Evolutionary conservation across 2,113 vertebrate genomes (phyloP), one percentile per base, ranked within the genome.

Genomic region (Tachuris rubrigastra): DNA sequence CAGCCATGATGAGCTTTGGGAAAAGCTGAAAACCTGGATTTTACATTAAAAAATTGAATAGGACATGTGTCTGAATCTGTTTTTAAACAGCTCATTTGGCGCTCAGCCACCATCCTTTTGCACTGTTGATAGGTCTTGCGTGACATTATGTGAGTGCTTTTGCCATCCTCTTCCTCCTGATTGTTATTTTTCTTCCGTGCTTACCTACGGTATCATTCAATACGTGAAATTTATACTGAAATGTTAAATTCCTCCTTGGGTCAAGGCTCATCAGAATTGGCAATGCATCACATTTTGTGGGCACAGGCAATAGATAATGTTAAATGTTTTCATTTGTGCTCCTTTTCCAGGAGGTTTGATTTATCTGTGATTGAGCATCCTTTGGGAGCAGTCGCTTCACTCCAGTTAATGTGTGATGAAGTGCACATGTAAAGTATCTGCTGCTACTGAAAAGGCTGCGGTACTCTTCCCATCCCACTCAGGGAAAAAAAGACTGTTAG

Each of bases 51-150:
- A 89, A 47, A 35, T 46, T 17, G 44, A 93, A 53, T 58, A 75
- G 67, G 68, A 86, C 8, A 3, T 62, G 37, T 80, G 37, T 50
- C 46, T 69, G 63, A 90, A 76, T 83, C 56, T 68, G 53, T 30
- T 88, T 93, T 93, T 69, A 74, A 92, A 63, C 63, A 86, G 85
- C 47, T 93, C 31, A 35, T 88, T 96, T 86, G 83, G 79, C 9
- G 0, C 63, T 86, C 0, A 0, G 63, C 90, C 63, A 50, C 71
- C 24, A 13, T 73, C 37, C 42, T 83, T 89, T 75, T 41, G 56
- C 72, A 56, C 52, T 15, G 28, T 42, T 8, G 16, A 30, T 63
- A 9, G 46, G 13, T 30, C 75, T 90, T 53, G 28, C 0, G 0
- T 79, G 89, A 58, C 4, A 6, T 77, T 35, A 8, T 19, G 44